These are phyloP conservation scores for Tenebrio molitor DNA, from an alignment of 1,140 invertebrate genomes.

Conservation along the genomic window DNA sequence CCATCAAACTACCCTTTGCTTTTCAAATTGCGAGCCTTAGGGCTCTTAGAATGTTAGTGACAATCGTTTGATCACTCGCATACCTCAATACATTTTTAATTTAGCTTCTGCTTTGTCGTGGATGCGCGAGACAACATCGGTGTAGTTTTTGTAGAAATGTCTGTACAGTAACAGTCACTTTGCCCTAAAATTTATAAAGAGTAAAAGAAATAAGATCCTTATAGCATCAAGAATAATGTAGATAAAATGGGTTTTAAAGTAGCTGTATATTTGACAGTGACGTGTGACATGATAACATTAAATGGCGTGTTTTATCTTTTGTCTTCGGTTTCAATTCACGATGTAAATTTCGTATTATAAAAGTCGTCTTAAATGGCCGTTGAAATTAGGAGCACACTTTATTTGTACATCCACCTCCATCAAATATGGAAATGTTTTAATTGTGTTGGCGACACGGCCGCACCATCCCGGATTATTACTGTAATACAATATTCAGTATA, in stretches of 20 bases:
- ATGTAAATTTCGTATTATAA: conserved; percentile 28
- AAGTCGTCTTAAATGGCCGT: conserved; percentile 21
- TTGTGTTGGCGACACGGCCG: background rate
- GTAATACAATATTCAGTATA: conserved; percentile 7
- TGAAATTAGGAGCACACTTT: conserved; percentile 11
- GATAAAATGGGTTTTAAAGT: conserved; percentile 54
- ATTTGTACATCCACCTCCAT: background rate
- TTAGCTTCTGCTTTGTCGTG: too few species aligned
- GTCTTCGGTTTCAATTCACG: conserved; percentile 52
- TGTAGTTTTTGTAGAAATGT: too few species aligned
- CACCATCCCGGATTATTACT: background rate
- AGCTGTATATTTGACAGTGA: conserved; percentile 47
- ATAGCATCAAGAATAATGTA: conserved; percentile 50
- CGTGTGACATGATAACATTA: conserved; percentile 50
- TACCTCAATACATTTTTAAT: background rate
- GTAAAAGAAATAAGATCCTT: conserved; percentile 53
- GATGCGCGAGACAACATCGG: too few species aligned
- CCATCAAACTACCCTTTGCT: conserved; percentile 21
- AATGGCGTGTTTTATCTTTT: conserved; percentile 45
- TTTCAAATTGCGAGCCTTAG: conserved; percentile 19
- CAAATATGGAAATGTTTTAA: conserved; percentile 19
- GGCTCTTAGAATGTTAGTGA: conserved; percentile 19
- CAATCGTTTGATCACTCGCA: conserved; percentile 18
- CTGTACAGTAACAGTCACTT: background rate
- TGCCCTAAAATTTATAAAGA: conserved; percentile 5